Percentiles rank a stretch among this genome's conserved stretches.
phyloP scores from a whole-genome alignment of 2,113 vertebrate genomes.

The Sorex araneus region DNA sequence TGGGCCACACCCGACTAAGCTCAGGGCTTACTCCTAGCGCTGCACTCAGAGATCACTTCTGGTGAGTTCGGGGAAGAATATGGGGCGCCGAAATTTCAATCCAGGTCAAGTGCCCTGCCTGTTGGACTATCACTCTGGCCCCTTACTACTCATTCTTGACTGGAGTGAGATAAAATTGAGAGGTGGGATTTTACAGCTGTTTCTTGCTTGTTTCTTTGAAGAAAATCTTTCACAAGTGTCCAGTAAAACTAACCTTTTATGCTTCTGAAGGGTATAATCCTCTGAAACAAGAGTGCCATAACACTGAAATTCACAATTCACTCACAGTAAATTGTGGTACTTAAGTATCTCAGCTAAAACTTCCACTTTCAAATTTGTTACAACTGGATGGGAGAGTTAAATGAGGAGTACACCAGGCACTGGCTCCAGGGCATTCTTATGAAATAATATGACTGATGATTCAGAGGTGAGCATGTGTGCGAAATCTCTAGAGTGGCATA shows the following conservation, averaged over 20 bases:
- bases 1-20: too few relatives aligned
- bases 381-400: background rate
- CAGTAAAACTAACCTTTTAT: background rate
- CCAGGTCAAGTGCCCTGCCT: too few relatives aligned
- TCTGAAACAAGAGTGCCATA: background rate
- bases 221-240: slow-evolving; percentile 24
- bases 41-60: too few relatives aligned
- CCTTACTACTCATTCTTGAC: slow-evolving; percentile 26
- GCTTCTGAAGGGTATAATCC: background rate
- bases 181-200: background rate
- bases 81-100: too few relatives aligned
- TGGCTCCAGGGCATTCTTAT: slow-evolving; percentile 34
- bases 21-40: too few relatives aligned
- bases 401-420: background rate
- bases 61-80: too few relatives aligned
- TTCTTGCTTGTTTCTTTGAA: background rate
- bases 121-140: background rate
- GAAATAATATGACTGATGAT: slow-evolving; percentile 60
- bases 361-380: slow-evolving; percentile 33
- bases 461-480: slow-evolving; percentile 58
- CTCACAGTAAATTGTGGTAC: background rate
- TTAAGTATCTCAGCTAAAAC: slow-evolving; percentile 6
- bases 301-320: slow-evolving; percentile 37
- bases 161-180: slow-evolving; percentile 17
- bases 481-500: slow-evolving; percentile 52